Conservation (phyloP, 2,888 invertebrate genomes). For the Cataglyphis livida region DNA sequence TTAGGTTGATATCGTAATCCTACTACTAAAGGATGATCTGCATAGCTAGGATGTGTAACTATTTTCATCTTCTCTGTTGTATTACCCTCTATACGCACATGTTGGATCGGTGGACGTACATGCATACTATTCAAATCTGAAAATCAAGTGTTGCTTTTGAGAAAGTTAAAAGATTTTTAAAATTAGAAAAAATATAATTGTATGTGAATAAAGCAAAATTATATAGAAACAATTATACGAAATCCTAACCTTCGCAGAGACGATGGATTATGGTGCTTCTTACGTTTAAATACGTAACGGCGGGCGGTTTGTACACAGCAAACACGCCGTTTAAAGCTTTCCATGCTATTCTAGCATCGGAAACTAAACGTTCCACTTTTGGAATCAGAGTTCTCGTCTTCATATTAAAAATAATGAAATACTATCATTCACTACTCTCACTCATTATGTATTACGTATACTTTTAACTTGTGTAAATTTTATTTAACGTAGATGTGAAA, state of each 20-base stretch:
- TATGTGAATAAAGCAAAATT: background rate
- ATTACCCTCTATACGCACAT: conserved; percentile 89
- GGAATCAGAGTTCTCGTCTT: conserved; percentile 18
- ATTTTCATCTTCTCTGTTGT: conserved; percentile 88
- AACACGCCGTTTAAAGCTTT: conserved; percentile 91
- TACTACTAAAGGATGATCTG: conserved; percentile 91
- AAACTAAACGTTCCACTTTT: background rate
- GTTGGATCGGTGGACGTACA: conserved; percentile 87
- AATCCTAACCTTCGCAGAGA: conserved; percentile 89
- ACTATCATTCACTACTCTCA: background rate
- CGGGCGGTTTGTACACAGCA: conserved; percentile 92
- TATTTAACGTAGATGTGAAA: background rate
- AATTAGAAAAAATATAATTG: background rate
- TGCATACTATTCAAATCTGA: conserved; percentile 91
- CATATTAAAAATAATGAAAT: background rate
- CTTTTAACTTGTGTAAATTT: background rate
- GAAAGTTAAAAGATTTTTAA: background rate
- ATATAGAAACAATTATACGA: background rate
- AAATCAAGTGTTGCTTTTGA: conserved; percentile 58
- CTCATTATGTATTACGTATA: background rate
- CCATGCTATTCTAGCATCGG: conserved; percentile 88
- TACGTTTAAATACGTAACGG: conserved; percentile 79
- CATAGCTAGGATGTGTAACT: conserved; percentile 89
- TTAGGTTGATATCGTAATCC: conserved; percentile 91
- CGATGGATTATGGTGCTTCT: conserved; percentile 88